Base-by-base conservation (phyloP, 2,113 vertebrate species). In the Misgurnus mizolepis region DNA sequence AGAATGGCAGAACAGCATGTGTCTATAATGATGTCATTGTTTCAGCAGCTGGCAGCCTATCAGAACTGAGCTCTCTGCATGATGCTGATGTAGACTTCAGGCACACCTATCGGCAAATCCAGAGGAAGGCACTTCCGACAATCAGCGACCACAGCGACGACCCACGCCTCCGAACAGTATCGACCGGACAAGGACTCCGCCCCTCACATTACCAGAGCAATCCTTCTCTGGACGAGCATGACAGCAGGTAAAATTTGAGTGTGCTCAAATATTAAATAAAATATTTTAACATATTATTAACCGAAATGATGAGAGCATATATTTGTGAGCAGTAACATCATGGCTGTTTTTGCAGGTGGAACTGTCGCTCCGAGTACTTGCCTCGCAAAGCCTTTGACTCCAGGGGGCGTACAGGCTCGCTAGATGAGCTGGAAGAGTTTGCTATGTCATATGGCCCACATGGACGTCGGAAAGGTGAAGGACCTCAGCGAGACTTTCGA, bases 31-130 rank as follows among this genome's bases (percentile, higher is more conserved):
- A 83, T 73, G 6, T 82, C 17, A 84, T 53, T 79, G 27, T 86
- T 49, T 80, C 71, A 53, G 85, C 91, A 98, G 97, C 97, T 86
- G 94, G 93, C 76, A 98, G 95, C 88, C 82, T 98, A 47, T 99
- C 97, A 0, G 98, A 99, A 87, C 93, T 99, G 82, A 98, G 96
- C 89, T 99, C 98, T 1, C 91, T 99, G 83, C 98, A 99, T 0
- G 96, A 99, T 0, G 95, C 94, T 0, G 95, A 92, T 55, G 15
- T 90, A 66, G 93, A 91, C 61, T 98, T 96, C 89, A 93, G 94
- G 71, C 95, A 96, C 80, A 91, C 95, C 60, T 98, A 95, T 87
- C 94, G 95, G 45, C 95, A 94, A 76, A 89, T 91, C 60, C 93
- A 96, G 76, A 95, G 93, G 89, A 97, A 96, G 82, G 94, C 93